phyloP scores from a whole-genome alignment of 23 tunicate genomes.

The Oikopleura vanhoeffeni region DNA sequence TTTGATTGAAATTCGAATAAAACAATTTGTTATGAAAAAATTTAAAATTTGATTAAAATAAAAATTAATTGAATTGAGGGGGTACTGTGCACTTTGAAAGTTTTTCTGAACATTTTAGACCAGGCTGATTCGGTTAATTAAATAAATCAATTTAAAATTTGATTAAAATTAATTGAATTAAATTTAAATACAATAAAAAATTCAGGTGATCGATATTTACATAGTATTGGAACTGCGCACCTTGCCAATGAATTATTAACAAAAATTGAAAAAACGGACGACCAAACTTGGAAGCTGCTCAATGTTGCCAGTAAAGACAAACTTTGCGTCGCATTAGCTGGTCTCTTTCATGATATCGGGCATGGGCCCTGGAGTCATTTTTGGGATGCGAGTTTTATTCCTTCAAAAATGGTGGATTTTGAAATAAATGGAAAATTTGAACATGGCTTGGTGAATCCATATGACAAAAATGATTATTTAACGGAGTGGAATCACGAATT shows the following conservation, averaged over 20 bases:
- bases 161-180: no score
- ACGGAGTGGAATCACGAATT: neutral
- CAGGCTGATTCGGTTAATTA: no score
- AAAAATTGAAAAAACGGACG: neutral
- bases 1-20: no score
- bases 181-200: neutral
- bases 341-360: neutral
- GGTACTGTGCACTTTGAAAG: no score
- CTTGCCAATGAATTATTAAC: neutral
- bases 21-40: no score
- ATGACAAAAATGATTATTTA: neutral
- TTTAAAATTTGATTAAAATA: no score
- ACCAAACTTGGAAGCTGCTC: neutral
- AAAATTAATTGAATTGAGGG: no score
- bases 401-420: neutral
- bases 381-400: conserved; percentile 4
- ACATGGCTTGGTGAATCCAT: neutral
- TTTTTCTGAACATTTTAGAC: no score
- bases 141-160: no score
- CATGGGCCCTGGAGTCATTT: conserved; percentile 15
- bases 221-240: neutral
- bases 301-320: neutral
- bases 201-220: neutral
- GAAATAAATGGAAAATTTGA: neutral
- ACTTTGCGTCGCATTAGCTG: neutral